phyloP scores from a whole-genome alignment of 2,113 vertebrate genomes.

The Takifugu bimaculatus region DNA sequence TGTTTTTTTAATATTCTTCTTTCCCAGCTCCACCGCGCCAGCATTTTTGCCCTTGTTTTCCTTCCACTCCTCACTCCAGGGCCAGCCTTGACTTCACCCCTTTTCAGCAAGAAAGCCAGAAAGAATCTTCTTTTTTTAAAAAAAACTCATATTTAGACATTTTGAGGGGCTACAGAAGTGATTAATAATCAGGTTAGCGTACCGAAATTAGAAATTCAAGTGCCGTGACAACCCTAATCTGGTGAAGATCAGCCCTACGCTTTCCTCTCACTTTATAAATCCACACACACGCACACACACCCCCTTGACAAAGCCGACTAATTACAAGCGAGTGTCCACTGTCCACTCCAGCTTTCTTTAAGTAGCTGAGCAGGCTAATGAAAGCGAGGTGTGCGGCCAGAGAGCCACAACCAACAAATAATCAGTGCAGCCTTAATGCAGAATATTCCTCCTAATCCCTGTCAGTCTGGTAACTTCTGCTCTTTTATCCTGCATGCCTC shows the following conservation, averaged over 20 bases:
- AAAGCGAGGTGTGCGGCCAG: slow-evolving; percentile 86
- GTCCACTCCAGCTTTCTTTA: slow-evolving; percentile 92
- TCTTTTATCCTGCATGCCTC: slow-evolving; percentile 34
- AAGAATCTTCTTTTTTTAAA: too few relatives aligned
- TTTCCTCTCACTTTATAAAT: slow-evolving; percentile 22
- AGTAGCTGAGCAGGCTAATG: slow-evolving; percentile 96
- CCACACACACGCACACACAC: slow-evolving; percentile 36
- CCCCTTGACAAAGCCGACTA: slow-evolving; percentile 88
- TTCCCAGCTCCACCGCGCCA: slow-evolving; percentile 19
- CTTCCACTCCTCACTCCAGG: slow-evolving; percentile 27
- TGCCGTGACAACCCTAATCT: background rate
- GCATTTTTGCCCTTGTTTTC: slow-evolving; percentile 19
- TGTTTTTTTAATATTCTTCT: slow-evolving; percentile 18
- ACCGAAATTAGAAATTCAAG: background rate
- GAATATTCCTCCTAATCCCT: slow-evolving; percentile 6
- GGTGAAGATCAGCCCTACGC: background rate
- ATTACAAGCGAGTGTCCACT: slow-evolving; percentile 94
- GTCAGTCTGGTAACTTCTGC: slow-evolving; percentile 32
- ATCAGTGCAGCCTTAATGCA: slow-evolving; percentile 37
- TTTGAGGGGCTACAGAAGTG: too few relatives aligned
- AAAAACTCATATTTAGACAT: too few relatives aligned
- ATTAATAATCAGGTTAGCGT: too few relatives aligned
- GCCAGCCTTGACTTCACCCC: slow-evolving; percentile 46
- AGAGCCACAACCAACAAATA: slow-evolving; percentile 84
- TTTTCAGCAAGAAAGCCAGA: background rate